phyloP scores from a whole-genome alignment of 2,113 vertebrate species.

The Brevimyrus niger region DNA sequence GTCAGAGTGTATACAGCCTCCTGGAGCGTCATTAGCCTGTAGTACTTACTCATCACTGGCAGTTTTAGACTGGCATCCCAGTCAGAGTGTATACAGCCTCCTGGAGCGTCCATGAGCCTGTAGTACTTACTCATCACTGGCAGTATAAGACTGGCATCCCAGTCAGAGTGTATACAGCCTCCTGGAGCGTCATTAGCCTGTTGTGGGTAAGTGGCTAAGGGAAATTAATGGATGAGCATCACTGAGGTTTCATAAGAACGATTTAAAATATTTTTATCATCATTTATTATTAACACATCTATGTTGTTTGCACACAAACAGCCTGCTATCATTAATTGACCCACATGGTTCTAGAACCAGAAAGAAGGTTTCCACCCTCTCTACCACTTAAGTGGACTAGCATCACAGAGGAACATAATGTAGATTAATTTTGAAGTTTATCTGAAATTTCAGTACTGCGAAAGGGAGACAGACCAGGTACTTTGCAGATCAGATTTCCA shows the following conservation, averaged over 20 bases:
- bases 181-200: neutral
- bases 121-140: neutral
- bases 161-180: neutral
- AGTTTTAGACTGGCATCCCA: neutral
- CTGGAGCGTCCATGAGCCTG: neutral
- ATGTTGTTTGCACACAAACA: neutral
- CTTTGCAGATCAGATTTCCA: neutral
- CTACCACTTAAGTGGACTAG: neutral
- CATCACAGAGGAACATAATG: neutral
- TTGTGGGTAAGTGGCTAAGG: neutral
- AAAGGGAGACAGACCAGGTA: neutral
- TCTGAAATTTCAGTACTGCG: neutral
- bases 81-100: neutral
- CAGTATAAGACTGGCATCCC: neutral
- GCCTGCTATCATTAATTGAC: neutral
- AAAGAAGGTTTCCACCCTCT: neutral
- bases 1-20: neutral
- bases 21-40: neutral
- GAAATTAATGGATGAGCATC: neutral
- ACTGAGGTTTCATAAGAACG: neutral
- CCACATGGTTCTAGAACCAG: neutral
- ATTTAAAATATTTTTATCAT: neutral
- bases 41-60: neutral
- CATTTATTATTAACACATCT: neutral
- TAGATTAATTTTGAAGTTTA: neutral